A percentile compares a stretch with the other conserved stretches of the same genome.
These are phyloP conservation scores for Arenaria interpres DNA, from an alignment of 2,113 vertebrate species.

Conservation along the genomic window DNA sequence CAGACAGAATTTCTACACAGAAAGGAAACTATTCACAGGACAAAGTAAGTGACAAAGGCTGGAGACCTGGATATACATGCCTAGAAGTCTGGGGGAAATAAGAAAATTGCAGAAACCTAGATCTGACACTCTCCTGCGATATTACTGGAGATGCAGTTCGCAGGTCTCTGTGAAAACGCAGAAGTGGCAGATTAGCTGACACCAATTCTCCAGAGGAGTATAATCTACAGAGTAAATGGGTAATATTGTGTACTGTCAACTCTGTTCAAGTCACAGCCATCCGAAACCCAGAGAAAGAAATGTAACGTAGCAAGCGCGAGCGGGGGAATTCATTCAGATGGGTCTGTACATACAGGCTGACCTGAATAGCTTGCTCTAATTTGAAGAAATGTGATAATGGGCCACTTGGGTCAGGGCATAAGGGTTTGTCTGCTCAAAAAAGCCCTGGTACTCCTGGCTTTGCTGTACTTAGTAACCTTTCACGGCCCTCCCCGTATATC, in stretches of 20 bases:
- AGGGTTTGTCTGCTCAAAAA: not conserved
- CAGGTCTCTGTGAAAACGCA: not conserved
- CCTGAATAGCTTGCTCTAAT: not conserved
- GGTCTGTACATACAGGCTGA: not conserved
- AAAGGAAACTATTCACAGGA: not conserved
- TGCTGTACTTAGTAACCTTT: not conserved
- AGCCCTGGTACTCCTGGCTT: not conserved
- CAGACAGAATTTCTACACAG: not conserved
- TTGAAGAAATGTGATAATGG: slow-evolving; percentile 1
- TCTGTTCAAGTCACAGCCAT: slow-evolving; percentile 11
- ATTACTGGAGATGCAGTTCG: not conserved
- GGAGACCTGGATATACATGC: not conserved
- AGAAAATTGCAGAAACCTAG: not conserved
- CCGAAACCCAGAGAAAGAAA: not conserved
- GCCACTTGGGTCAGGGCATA: not conserved
- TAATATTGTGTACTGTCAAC: slow-evolving; percentile 23
- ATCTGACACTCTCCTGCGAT: not conserved
- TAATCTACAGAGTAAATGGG: slow-evolving; percentile 21
- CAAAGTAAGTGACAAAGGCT: not conserved
- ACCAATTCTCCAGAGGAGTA: not conserved
- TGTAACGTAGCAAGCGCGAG: not conserved
- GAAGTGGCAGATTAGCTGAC: not conserved
- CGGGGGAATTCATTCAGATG: not conserved
- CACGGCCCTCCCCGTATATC: fast-evolving
- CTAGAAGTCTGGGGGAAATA: not conserved